Conservation (phyloP, 2,113 vertebrate species). For the Craseonycteris thonglongyai region DNA sequence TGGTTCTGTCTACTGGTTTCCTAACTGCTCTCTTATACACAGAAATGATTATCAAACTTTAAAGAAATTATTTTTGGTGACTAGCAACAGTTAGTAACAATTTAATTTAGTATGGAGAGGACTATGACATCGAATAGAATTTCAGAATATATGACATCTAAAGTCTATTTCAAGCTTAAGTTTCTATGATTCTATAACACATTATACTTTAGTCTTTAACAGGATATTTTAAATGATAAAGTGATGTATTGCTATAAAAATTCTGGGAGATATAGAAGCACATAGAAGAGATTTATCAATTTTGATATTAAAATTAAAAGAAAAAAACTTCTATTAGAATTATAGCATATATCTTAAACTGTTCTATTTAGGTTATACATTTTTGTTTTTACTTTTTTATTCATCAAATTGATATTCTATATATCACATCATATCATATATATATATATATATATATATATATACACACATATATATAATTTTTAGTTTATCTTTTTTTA, state of each 20-base stretch:
- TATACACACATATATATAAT: too few relatives aligned
- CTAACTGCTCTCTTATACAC: background rate
- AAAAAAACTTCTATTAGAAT: background rate
- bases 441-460: too few relatives aligned
- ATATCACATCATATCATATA: background rate
- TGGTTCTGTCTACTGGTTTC: background rate
- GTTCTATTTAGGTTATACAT: background rate
- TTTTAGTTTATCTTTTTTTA: too few relatives aligned
- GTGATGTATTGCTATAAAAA: background rate
- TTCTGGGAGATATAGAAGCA: background rate
- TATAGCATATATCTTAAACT: background rate
- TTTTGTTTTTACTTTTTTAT: background rate
- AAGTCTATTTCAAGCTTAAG: background rate
- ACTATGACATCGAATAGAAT: background rate
- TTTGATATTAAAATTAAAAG: conserved; percentile 2
- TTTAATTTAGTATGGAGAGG: background rate
- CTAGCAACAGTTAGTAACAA: background rate
- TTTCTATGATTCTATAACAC: background rate
- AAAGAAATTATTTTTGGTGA: background rate
- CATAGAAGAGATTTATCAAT: background rate
- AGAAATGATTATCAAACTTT: background rate
- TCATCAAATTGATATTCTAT: background rate
- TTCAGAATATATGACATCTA: background rate
- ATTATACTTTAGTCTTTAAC: background rate
- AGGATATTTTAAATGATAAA: background rate